phyloP scores from a whole-genome alignment of 2,797 vertebrate genomes.

The Semotilus atromaculatus region DNA sequence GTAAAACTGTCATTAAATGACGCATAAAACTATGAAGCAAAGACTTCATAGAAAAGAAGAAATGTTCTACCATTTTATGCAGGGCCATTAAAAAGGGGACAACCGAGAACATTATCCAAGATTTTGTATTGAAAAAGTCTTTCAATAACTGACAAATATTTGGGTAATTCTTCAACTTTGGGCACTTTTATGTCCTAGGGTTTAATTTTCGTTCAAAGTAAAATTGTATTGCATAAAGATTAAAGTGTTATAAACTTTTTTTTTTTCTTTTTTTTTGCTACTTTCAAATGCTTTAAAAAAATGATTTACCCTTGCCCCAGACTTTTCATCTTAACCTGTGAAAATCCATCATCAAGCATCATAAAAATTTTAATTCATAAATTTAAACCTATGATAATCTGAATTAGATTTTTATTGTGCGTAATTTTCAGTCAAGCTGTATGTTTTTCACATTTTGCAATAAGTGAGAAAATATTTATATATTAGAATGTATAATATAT shows the following conservation, averaged over 20 bases:
- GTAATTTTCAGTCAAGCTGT: neutral
- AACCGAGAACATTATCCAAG: neutral
- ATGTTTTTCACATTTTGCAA: neutral
- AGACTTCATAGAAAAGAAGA: neutral
- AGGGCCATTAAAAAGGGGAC: no score
- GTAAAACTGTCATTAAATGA: neutral
- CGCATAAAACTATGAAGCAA: neutral
- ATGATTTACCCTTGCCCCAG: neutral
- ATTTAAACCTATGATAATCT: neutral
- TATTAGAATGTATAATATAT: neutral
- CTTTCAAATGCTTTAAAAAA: neutral
- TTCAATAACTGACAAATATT: neutral
- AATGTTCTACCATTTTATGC: neutral
- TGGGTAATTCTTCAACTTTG: neutral
- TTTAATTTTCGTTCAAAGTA: neutral
- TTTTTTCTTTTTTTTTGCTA: neutral
- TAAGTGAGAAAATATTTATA: neutral
- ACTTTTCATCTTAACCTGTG: neutral
- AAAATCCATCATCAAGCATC: neutral
- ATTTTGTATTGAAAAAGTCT: neutral
- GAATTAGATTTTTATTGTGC: neutral
- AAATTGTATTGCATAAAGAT: neutral
- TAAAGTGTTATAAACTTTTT: neutral
- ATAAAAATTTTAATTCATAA: neutral
- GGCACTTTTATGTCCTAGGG: neutral